A percentile compares a stretch with the other conserved stretches of the same genome.
Evolutionary conservation across 2,797 vertebrate species (phyloP).

Genomic region (Chrysocyon brachyurus): DNA sequence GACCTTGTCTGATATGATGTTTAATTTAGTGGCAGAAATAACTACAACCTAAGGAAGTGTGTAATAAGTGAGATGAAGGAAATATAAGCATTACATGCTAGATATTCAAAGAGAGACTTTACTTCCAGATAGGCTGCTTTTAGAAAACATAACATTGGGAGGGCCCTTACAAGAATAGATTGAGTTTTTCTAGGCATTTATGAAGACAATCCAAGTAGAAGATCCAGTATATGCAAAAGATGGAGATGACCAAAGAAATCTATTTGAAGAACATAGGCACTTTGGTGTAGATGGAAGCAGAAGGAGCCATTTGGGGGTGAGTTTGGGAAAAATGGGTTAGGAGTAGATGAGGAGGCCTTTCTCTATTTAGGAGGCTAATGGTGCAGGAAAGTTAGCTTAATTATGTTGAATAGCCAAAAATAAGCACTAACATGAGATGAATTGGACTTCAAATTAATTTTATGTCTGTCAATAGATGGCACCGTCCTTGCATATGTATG

Average conservation of each 20-base stretch:
- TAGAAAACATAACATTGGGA: background rate
- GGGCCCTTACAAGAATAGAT: background rate
- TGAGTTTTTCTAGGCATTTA: background rate
- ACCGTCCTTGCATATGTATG: background rate
- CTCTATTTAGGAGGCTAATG: background rate
- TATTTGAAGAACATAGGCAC: background rate
- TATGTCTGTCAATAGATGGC: constrained; percentile 45
- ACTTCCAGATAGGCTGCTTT: background rate
- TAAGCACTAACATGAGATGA: background rate
- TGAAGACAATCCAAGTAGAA: constrained; percentile 7
- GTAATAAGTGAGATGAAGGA: background rate
- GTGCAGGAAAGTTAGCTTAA: background rate
- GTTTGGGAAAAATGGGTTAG: background rate
- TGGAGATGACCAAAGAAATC: background rate
- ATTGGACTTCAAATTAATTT: constrained; percentile 54
- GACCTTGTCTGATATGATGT: background rate
- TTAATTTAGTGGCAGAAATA: constrained; percentile 8
- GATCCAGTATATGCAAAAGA: background rate
- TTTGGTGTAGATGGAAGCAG: background rate
- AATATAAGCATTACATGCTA: background rate
- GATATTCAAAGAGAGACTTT: background rate
- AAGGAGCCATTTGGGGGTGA: background rate
- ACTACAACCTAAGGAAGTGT: background rate
- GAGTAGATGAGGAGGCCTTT: background rate
- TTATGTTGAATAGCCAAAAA: background rate